Percentiles rank a stretch among this genome's conserved stretches.
Conservation (phyloP, 2,113 vertebrate genomes). For the Eleginops maclovinus region DNA sequence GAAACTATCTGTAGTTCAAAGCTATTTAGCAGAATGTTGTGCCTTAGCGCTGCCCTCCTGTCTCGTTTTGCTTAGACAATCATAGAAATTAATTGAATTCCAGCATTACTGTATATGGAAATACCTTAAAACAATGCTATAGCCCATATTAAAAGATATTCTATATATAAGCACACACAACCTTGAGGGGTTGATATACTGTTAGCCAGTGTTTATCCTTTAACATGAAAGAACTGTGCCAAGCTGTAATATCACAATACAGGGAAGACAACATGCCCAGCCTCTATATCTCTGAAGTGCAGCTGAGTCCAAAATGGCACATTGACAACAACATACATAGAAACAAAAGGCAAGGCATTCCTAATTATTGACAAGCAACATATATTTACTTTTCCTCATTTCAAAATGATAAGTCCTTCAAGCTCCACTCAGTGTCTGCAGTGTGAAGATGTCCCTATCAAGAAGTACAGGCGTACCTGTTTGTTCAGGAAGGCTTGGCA, state of each 20-base stretch:
- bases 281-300: conserved; percentile 82
- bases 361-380: conserved; percentile 85
- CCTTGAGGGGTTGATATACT: conserved; percentile 65
- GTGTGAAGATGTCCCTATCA: conserved; percentile 81
- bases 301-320: conserved; percentile 82
- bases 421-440: conserved; percentile 78
- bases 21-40: conserved; percentile 75
- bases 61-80: conserved; percentile 74
- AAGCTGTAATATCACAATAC: conserved; percentile 77
- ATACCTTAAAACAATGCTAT: conserved; percentile 72
- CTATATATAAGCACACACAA: conserved; percentile 60
- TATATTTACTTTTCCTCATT: conserved; percentile 83
- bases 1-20: conserved; percentile 82
- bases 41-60: conserved; percentile 64
- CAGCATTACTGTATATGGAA: conserved; percentile 60
- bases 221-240: conserved; percentile 75
- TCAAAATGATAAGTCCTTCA: conserved; percentile 81
- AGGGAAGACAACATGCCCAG: conserved; percentile 72
- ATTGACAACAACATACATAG: conserved; percentile 81
- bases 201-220: conserved; percentile 76
- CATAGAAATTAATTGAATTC: conserved; percentile 78
- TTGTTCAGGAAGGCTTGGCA: conserved; percentile 77
- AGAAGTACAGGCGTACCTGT: conserved; percentile 80
- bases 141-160: conserved; percentile 66
- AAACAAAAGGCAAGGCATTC: conserved; percentile 81